Evolutionary conservation across 2,888 invertebrate species (phyloP), one percentile per base, ranked within the genome.

Genomic region (Clivina fossor): DNA sequence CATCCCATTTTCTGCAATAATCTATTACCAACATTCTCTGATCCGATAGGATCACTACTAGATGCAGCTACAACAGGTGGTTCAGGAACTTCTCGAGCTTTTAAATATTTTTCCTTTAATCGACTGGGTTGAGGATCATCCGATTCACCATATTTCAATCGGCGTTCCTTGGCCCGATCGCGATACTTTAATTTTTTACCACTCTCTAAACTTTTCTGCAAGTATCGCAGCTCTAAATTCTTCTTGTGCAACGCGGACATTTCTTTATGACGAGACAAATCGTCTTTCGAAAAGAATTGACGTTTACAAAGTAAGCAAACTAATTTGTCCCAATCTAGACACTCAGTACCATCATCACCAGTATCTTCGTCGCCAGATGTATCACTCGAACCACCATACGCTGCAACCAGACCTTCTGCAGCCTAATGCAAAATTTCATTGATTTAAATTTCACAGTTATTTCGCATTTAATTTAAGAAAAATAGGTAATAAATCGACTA

Each of bases 1-100:
- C 99, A 99, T 3, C 99, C 99, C 99, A 99, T 99, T 75, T 94
- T 95, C 74, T 98, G 95, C 60, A 99, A 73, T 72, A 99, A 79
- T 69, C 93, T 89, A 69, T 90, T 97, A 4, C 98, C 99, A 57
- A 97, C 91, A 65, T 96, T 96, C 63, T 91, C 93, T 0, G 90
- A 85, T 64, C 91, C 79, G 66, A 94, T 80, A 58, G 90, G 80
- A 71, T 84, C 80, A 56, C 81, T 78, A 0, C 86, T 82, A 1
- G 81, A 82, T 48, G 78, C 73, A 0, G 81, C 74, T 2, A 78
- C 71, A 13, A 72, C 67, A 13, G 72, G 69, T 8, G 72, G 60
- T 32, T 79, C 79, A 2, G 74, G 75, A 4, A 77, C 70, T 41
- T 76, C 77, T 37, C 78, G 69, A 38, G 79, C 75, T 65, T 84